Evolutionary conservation across 1,140 invertebrate species (phyloP), one percentile per base, ranked within the genome.

Genomic region (Atta cephalotes): DNA sequence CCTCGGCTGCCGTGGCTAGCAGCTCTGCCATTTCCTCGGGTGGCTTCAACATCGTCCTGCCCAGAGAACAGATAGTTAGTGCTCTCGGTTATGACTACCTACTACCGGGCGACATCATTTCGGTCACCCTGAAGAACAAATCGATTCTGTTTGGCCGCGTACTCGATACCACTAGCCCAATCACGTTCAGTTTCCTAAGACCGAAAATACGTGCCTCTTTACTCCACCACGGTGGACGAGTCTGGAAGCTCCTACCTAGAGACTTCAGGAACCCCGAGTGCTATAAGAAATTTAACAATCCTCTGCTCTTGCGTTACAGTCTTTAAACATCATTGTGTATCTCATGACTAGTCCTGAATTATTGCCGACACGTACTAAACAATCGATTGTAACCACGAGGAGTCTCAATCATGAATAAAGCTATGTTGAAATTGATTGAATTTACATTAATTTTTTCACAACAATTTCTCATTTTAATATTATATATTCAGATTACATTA

Each of bases 31-130:
- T 45, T 56, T 65, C 58, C 18, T n/a, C n/a, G 3, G 14, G 7
- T 4, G 21, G 35, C 14, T 51, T 39, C 3, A 71, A 7, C 70
- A 3, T 89, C 3, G 35, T 31, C 14, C 53, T 92, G 53, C 88
- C 88, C 6, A 86, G 74, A 0, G 65, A 87, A 2, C 81, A 91
- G 16, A 60, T 92, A 16, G 12, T 66, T 2, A 2, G 35, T 3
- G 82, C 81, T 21, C 6, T 92, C 0, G 88, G 78, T 16, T 74
- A 85, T 9, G 51, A 66, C 3, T 39, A 28, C 31, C 10, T 92
- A 14, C 0, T 65, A 35, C 81, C 90, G 16, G 90, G 87, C 39
- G 91, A 93, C 28, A 16, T 81, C 1, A 68, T 93, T 2, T 62
- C 80, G 6, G 60, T 92, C 18, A 53, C 35, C 21, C 21, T 89